Base-by-base conservation (phyloP, 2,888 invertebrate species). In the Caenorhabditis doughertyi region DNA sequence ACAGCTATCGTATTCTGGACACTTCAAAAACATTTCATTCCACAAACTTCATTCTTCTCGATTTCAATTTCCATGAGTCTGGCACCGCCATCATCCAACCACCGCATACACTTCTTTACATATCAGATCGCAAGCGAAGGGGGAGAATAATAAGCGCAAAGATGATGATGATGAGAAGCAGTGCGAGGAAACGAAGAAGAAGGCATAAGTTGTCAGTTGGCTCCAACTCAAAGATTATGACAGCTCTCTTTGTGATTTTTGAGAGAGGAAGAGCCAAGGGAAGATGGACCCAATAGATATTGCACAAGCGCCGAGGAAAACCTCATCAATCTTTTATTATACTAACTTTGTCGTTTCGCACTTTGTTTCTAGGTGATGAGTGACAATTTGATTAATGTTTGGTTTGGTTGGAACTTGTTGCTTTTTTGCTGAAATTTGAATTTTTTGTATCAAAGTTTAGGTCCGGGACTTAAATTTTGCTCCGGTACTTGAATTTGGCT, bases 261-360 rank as follows among this genome's bases (percentile, higher is more conserved):
- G 77, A 77, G 74, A 67, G 39, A 55, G 9, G 23, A 23, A 21
- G 18, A 8, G 47, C n/a, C n/a, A n/a, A 23, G 23, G 39, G 35
- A 29, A 65, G 70, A 70, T 67, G 60, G 42, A 68, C 65, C 58
- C 68, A 32, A 60, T 62, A 77, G 77, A 77, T 77, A 77, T 76
- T 76, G 76, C 77, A 68, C 60, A 53, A 53, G 58, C 44, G 4
- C 18, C 44, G 18, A 47, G 44, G 18, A 18, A 32, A 44, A 42
- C 67, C 77, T 67, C 77, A 77, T 77, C 77, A 77, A 77, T 77
- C 77, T 77, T 76, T 68, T 44, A 77, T 77, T 77, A 77, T 77
- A 77, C 77, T 68, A 76, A 77, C 77, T 68, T 77, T 77, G 42
- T 49, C 49, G 35, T 56, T 76, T 76, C 76, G 67, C 76, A 76